Percentiles rank a stretch among this genome's conserved stretches.
Evolutionary conservation across 2,888 invertebrate genomes (phyloP).

Genomic region (Catocala sponsa): DNA sequence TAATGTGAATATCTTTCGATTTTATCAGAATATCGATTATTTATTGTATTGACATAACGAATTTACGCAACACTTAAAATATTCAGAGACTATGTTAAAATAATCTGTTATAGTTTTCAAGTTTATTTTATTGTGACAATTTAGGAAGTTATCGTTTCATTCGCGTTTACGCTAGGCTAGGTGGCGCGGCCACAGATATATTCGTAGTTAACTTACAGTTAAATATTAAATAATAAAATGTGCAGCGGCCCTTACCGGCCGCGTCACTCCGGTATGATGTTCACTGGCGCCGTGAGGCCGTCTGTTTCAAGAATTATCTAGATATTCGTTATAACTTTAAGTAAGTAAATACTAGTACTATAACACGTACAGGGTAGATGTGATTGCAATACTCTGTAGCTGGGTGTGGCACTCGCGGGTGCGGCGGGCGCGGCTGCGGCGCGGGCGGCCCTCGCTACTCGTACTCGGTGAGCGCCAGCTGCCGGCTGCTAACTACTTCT

Average conservation of each 20-base stretch:
- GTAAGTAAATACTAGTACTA: slow-evolving; percentile 83
- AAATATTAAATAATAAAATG: slow-evolving; percentile 63
- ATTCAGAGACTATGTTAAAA: slow-evolving; percentile 70
- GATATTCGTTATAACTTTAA: slow-evolving; percentile 78
- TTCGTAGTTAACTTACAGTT: slow-evolving; percentile 72
- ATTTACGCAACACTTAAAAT: slow-evolving; percentile 73
- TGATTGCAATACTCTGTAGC: slow-evolving; percentile 83
- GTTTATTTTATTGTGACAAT: slow-evolving; percentile 83
- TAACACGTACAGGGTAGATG: slow-evolving; percentile 87
- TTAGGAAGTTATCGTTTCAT: slow-evolving; percentile 82
- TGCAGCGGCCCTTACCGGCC: slow-evolving; percentile 55
- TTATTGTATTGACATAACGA: slow-evolving; percentile 83
- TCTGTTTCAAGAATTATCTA: slow-evolving; percentile 70
- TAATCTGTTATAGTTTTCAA: slow-evolving; percentile 81
- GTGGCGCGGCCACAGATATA: slow-evolving; percentile 81
- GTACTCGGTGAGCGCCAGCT: too few species aligned
- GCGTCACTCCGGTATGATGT: slow-evolving; percentile 64
- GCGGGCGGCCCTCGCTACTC: too few species aligned
- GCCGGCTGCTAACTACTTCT: too few species aligned
- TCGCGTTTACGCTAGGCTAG: slow-evolving; percentile 85
- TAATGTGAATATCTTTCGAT: slow-evolving; percentile 84
- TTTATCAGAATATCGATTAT: slow-evolving; percentile 84
- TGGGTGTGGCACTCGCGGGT: slow-evolving; percentile 71
- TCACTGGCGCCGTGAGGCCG: slow-evolving; percentile 71
- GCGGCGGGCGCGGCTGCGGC: slow-evolving; percentile 28